Evolutionary conservation across 2,888 invertebrate genomes (phyloP).

Genomic region (Synergus gifuensis): DNA sequence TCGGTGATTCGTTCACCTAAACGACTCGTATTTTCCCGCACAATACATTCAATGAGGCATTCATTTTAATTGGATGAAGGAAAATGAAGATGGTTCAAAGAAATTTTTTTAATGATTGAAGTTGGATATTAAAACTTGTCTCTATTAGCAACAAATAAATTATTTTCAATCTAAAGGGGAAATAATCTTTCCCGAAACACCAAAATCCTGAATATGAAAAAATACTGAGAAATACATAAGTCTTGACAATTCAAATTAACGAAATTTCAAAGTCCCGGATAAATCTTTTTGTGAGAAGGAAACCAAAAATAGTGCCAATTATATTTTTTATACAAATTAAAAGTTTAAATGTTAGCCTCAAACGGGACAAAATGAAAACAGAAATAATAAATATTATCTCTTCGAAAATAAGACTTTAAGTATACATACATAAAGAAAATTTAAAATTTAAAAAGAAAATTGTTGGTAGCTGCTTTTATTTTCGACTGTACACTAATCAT

Average conservation of each 20-base stretch:
- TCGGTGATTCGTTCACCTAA: conserved; percentile 16
- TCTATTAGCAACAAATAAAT: background rate
- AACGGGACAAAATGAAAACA: background rate
- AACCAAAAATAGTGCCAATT: background rate
- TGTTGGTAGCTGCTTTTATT: background rate
- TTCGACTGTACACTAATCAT: background rate
- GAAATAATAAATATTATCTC: background rate
- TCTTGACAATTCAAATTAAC: too few relatives aligned
- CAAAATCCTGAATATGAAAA: too few relatives aligned
- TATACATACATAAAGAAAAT: background rate
- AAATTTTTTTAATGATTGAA: background rate
- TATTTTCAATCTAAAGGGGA: background rate
- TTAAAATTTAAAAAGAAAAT: background rate
- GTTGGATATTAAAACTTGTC: background rate
- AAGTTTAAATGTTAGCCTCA: background rate
- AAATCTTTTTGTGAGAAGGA: background rate
- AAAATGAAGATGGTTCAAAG: background rate
- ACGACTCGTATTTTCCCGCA: conserved; percentile 27
- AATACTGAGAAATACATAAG: too few relatives aligned
- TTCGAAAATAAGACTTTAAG: background rate
- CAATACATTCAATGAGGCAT: conserved; percentile 17
- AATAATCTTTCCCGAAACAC: too few relatives aligned
- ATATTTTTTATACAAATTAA: background rate
- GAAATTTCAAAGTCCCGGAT: too few relatives aligned
- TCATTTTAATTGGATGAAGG: conserved; percentile 26